Conservation (phyloP, 1,140 invertebrate genomes). For the Venustaconcha ellipsiformis region DNA sequence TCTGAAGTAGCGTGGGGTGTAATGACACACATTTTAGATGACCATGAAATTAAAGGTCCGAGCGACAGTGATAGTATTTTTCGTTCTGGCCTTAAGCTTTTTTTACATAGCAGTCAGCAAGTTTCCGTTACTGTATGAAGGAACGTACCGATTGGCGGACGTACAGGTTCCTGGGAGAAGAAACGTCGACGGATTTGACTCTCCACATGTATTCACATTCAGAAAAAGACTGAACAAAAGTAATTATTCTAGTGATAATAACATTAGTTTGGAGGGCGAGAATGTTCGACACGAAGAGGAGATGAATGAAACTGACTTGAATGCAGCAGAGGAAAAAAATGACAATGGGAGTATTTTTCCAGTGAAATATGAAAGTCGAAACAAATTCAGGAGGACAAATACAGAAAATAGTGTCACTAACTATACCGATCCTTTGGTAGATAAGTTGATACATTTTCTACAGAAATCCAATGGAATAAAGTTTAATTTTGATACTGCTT, state of each 20-base stretch:
- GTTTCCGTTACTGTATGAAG: constrained; percentile 20
- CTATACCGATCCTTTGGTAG: constrained; percentile 17
- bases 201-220: constrained; percentile 28
- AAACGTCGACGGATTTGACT: constrained; percentile 6
- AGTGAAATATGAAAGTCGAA: constrained; percentile 12
- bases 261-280: constrained; percentile 14
- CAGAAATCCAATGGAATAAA: constrained; percentile 31
- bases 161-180: not conserved
- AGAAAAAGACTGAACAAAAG: constrained; percentile 33
- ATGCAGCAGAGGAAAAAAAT: constrained; percentile 28
- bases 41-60: constrained; percentile 34
- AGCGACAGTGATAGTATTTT: constrained; percentile 15
- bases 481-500: constrained; percentile 31
- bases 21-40: not conserved
- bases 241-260: constrained; percentile 29
- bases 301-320: constrained; percentile 17
- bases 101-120: constrained; percentile 18
- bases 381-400: not conserved
- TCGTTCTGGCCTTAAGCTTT: constrained; percentile 22
- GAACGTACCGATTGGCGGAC: not conserved
- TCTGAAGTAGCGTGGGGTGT: too few species aligned
- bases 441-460: constrained; percentile 18
- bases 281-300: constrained; percentile 31
- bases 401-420: constrained; percentile 2
- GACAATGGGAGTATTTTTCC: constrained; percentile 23